Conservation (phyloP, 2,797 vertebrate species). For the Triplophysa yarkandensis region DNA sequence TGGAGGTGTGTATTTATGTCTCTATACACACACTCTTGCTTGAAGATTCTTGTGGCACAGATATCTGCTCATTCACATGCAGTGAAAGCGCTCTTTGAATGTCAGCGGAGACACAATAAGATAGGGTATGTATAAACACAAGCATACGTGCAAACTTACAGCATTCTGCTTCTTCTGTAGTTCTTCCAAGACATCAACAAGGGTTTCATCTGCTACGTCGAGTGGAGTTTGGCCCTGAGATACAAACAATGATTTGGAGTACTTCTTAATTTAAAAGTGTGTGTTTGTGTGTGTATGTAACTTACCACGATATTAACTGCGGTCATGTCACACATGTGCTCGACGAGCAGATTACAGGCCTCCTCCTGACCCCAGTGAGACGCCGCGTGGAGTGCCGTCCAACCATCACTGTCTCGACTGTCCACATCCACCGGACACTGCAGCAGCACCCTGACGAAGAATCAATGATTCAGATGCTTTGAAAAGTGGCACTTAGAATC, state of each 20-base stretch:
- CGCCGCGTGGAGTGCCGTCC: slow-evolving; percentile 83
- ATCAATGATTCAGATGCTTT: neutral
- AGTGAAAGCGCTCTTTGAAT: slow-evolving; percentile 50
- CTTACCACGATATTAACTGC: slow-evolving; percentile 83
- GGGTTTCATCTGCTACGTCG: slow-evolving; percentile 82
- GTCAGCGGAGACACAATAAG: slow-evolving; percentile 54
- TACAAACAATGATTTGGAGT: slow-evolving; percentile 38
- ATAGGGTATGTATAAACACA: slow-evolving; percentile 58
- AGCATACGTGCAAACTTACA: slow-evolving; percentile 67
- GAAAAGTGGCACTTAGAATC: no score
- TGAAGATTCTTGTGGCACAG: slow-evolving; percentile 19
- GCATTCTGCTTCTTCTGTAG: slow-evolving; percentile 84
- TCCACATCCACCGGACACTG: slow-evolving; percentile 78
- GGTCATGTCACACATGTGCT: slow-evolving; percentile 82
- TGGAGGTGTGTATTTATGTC: slow-evolving; percentile 2
- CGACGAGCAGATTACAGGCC: slow-evolving; percentile 77
- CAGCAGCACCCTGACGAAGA: slow-evolving; percentile 72
- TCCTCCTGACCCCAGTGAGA: slow-evolving; percentile 87
- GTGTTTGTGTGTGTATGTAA: neutral
- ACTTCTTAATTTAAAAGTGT: no score
- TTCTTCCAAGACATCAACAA: slow-evolving; percentile 79
- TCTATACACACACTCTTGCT: slow-evolving; percentile 1
- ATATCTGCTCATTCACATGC: slow-evolving; percentile 44
- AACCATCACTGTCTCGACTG: slow-evolving; percentile 77
- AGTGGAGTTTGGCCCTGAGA: slow-evolving; percentile 81